Evolutionary conservation across 2,888 invertebrate genomes (phyloP), one percentile per base, ranked within the genome.

Genomic region (Drosophila ezoana): DNA sequence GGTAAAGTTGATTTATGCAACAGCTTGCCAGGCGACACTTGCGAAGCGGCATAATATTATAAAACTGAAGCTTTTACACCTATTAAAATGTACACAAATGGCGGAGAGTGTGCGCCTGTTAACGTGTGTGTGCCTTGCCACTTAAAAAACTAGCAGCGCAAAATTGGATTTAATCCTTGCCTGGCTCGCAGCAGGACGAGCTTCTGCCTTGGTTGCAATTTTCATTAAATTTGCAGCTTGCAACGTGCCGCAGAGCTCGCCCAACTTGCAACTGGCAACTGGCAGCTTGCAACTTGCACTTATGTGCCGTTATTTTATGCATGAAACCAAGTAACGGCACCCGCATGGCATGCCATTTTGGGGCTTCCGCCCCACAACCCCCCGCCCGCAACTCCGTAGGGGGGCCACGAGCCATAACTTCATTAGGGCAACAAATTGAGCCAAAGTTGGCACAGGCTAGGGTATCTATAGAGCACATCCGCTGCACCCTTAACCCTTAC

Each of bases 241-340:
- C 56, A 40, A 48, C 52, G 13, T 48, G 59, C 59, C 44, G 69
- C 64, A 62, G 45, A 62, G 45, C 57, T 16, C 43, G 62, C 48
- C 20, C 53, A 18, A n/a, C 62, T 14, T 47, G 59, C 52, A 14
- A 23, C 53, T 10, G 37, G 72, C 61, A 68, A 37, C n/a, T 18
- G 1, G 18, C 18, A 18, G 18, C 70, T 40, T 44, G 75, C 75
- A 81, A 48, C 70, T 53, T 80, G 82, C 83, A 81, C 83, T 81
- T 73, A 79, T 79, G 86, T 66, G 73, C 72, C 77, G 79, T 67
- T 83, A 86, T 86, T 84, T 83, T 84, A 86, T 83, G 87, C 84
- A 84, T 84, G 87, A 87, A 87, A 83, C 83, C 87, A 81, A 83
- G 87, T 86, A 83, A 83, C 80, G 60, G 64, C 66, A 66, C 40